Percentiles rank a stretch among this genome's conserved stretches.
Evolutionary conservation across 1,140 invertebrate genomes (phyloP).

Genomic region (Macrobrachium rosenbergii): DNA sequence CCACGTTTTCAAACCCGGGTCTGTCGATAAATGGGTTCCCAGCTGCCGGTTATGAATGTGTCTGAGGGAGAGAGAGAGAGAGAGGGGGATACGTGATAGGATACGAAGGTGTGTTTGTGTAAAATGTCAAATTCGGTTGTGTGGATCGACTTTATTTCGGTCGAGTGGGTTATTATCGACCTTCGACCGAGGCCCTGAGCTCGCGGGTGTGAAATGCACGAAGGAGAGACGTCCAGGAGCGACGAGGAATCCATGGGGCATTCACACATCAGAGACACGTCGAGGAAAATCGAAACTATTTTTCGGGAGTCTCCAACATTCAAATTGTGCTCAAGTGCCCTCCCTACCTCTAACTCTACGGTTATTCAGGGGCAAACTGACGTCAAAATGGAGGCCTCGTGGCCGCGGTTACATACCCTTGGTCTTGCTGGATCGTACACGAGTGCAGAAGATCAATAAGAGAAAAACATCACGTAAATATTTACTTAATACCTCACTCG

Average conservation of each 20-base stretch:
- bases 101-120: background rate
- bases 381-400: too few species aligned
- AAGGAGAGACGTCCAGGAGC: background rate
- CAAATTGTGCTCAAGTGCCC: too few species aligned
- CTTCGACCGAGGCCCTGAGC: background rate
- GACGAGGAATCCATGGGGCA: background rate
- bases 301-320: too few species aligned
- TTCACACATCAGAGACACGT: too few species aligned
- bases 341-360: too few species aligned
- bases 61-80: too few species aligned
- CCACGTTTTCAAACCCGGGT: too few species aligned
- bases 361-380: too few species aligned
- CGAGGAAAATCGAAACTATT: too few species aligned
- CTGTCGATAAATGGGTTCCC: background rate
- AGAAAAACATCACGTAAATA: conserved; percentile 4
- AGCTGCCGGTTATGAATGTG: background rate
- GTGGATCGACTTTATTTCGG: background rate
- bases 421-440: background rate
- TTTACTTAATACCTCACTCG: too few species aligned
- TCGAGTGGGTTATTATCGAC: background rate
- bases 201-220: background rate
- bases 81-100: background rate
- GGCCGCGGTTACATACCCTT: background rate
- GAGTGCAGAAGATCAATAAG: background rate
- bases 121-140: background rate